phyloP scores from a whole-genome alignment of 2,888 invertebrate genomes.

The Eilema caniola region DNA sequence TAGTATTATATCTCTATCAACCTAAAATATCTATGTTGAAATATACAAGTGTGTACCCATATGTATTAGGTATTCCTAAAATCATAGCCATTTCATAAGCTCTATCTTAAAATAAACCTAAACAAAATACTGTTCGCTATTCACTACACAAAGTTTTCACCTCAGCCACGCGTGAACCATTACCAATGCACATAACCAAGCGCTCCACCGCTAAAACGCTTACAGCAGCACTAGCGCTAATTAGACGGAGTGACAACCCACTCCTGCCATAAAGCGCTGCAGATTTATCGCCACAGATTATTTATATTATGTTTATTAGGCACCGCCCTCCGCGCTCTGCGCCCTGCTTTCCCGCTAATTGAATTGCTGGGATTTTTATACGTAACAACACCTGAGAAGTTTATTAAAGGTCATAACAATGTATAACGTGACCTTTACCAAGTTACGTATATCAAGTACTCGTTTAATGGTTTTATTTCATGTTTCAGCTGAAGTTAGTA shows the following conservation, averaged over 20 bases:
- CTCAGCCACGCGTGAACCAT: conserved; percentile 15
- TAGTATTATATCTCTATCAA: no score
- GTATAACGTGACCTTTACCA: conserved; percentile 36
- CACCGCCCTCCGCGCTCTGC: conserved; percentile 75
- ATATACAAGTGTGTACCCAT: not conserved
- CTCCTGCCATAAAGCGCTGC: conserved; percentile 86
- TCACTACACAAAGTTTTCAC: not conserved
- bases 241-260: conserved; percentile 86
- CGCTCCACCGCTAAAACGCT: conserved; percentile 58
- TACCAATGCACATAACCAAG: conserved; percentile 25
- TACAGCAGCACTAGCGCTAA: conserved; percentile 81
- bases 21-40: no score
- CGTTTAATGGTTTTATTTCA: not conserved
- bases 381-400: conserved; percentile 75
- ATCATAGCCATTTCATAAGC: not conserved
- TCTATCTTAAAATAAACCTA: not conserved
- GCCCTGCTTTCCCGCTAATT: conserved; percentile 83
- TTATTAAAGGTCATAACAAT: conserved; percentile 54
- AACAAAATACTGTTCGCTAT: not conserved
- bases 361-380: conserved; percentile 85
- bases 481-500: not conserved
- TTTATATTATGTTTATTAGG: conserved; percentile 87
- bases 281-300: conserved; percentile 86
- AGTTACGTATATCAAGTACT: not conserved
- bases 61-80: not conserved